Base-by-base conservation (phyloP, 2,113 vertebrate genomes). In the Zootoca vivipara region DNA sequence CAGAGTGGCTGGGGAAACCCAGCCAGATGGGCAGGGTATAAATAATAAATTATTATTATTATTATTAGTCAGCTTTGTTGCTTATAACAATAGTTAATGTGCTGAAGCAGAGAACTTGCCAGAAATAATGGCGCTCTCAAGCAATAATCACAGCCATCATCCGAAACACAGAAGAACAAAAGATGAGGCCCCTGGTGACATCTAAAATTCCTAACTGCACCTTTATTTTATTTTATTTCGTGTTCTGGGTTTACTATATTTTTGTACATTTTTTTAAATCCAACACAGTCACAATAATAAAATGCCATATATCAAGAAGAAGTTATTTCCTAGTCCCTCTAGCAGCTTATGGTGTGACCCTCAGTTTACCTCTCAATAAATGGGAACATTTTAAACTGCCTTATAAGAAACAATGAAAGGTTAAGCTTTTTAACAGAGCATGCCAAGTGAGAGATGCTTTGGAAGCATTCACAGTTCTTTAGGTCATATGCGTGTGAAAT, bases 321-420 rank as follows among this genome's bases (percentile, higher is more conserved):
- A 16, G 24, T 80, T 30, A 5, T 42, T 6, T 65, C 13, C 40
- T 46, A 5, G 20, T 85, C 78, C 26, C 38, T 86, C 24, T 0
- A 0, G 74, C 81, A 58, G 78, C 82, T 83, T 80, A 35, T 52
- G 33, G 82, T 72, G 46, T 80, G 87, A 67, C n/a, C 84, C 91
- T 94, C 77, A 79, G 65, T 92, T 90, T 92, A 84, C 62, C 79
- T 28, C 83, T 87, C 89, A 12, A 80, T 67, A 74, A 82, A 67
- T 28, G 42, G 33, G 24, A 28, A 69, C 82, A 83, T 40, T 62
- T 85, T 82, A 86, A 52, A n/a, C 46, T 78, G 65, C 46, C n/a
- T 85, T 90, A 86, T 84, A 93, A 91, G 70, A 75, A 75, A 38
- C 85, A 81, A 72, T 78, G 56, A 84, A 91, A 91, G 92, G n/a